These are phyloP conservation scores for Sturnus vulgaris DNA, from an alignment of 2,113 vertebrate species.

Conservation along the genomic window DNA sequence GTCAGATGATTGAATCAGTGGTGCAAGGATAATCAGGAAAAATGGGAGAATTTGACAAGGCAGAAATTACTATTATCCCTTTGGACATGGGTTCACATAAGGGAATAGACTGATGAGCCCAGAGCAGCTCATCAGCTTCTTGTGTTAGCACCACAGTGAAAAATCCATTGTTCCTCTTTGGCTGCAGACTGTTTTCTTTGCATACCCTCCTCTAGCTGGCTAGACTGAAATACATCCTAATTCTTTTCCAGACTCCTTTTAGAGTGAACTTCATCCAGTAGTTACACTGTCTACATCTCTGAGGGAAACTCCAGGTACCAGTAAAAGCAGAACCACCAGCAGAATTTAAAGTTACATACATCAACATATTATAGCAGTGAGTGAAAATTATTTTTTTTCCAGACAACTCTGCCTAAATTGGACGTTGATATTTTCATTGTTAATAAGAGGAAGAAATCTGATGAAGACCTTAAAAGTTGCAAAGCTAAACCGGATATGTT, in stretches of 20 bases:
- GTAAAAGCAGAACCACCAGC: not conserved
- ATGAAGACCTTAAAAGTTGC: not conserved
- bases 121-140: not conserved
- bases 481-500: not conserved
- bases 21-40: constrained; percentile 13
- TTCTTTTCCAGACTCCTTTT: not conserved
- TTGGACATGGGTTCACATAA: not conserved
- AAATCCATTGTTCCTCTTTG: not conserved
- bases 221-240: not conserved
- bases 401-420: not conserved
- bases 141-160: not conserved
- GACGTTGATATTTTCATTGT: not conserved
- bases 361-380: not conserved
- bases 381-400: not conserved
- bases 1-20: constrained; percentile 25
- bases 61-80: constrained; percentile 39
- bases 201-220: not conserved
- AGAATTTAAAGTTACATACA: not conserved
- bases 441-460: not conserved
- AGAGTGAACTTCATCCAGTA: not conserved
- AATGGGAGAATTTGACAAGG: constrained; percentile 25
- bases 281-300: not conserved
- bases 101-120: not conserved
- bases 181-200: not conserved
- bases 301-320: not conserved